Percentiles rank a stretch among this genome's conserved stretches.
These are phyloP conservation scores for Tupaia tana DNA, from an alignment of 2,113 vertebrate genomes.

Conservation along the genomic window DNA sequence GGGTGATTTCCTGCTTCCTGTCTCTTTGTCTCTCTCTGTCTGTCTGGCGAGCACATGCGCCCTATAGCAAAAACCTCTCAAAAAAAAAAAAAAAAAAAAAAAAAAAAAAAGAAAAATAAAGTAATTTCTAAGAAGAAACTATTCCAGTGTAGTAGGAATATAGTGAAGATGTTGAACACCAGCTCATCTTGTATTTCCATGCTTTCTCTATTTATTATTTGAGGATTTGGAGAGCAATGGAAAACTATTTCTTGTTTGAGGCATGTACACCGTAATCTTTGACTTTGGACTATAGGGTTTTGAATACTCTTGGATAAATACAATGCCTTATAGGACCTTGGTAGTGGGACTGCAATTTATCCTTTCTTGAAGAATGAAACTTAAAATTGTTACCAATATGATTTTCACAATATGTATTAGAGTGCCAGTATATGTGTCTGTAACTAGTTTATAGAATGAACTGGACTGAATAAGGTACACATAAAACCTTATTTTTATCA, in stretches of 20 bases:
- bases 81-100: background rate
- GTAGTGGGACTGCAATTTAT: background rate
- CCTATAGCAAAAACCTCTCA: no score
- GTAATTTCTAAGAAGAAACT: background rate
- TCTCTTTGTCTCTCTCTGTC: no score
- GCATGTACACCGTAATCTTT: background rate
- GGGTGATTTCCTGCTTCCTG: no score
- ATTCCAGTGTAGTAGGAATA: background rate
- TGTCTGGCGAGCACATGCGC: no score
- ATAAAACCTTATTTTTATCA: background rate
- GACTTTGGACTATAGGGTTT: background rate
- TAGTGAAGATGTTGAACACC: rapidly evolving
- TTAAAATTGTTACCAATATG: background rate
- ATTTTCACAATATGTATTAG: background rate
- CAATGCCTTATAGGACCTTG: background rate
- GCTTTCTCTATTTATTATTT: background rate
- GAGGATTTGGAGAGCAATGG: background rate
- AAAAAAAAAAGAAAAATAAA: background rate
- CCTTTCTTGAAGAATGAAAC: background rate
- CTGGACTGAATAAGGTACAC: background rate
- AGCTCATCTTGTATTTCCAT: background rate
- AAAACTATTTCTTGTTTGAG: background rate
- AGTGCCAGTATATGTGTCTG: background rate
- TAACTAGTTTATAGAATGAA: background rate
- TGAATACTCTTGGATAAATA: background rate